Base-by-base conservation (phyloP, 2,888 invertebrate genomes). In the Escarpia spicata region DNA sequence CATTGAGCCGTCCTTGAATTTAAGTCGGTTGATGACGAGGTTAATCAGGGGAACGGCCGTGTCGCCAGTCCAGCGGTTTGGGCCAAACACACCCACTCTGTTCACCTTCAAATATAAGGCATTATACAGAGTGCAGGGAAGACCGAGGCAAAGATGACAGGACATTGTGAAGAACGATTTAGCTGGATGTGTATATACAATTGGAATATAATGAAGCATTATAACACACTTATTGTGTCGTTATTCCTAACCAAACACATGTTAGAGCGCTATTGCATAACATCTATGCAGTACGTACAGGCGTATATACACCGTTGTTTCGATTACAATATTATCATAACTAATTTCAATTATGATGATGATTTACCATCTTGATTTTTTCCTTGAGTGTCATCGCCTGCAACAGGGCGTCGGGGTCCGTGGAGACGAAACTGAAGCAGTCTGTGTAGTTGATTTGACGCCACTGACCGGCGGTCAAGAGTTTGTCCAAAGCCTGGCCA, bases 401-500 rank as follows among this genome's bases (percentile, higher is more conserved):
- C 0, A 91, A n/a, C 9, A 92, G 31, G 75, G 93, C 92, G 8
- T 31, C 92, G 0, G 52, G 75, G 90, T 91, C 52, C 0, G 93
- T 90, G 90, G 60, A 43, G 6, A 92, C 92, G 26, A 92, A 92
- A 37, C 92, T 91, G 91, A 92, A 93, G 91, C 93, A 94, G 89
- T 93, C 93, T 0, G 93, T 15, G 89, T 93, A 92, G 75, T 31
- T 90, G 26, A 91, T 44, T 19, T 58, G 60, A 44, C 45, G 89
- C 91, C 92, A 94, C 8, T 89, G 89, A 93, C 97, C 94, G 19
- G 94, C 94, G 9, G 94, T 95, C 97, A 97, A 97, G 97, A 96
- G 94, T 93, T 94, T 95, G 94, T 94, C 94, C 94, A 98, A 97
- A 10, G 98, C 97, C 94, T 98, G 96, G 95, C 98, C 97, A 4